These are phyloP conservation scores for Holocentrus rufus DNA, from an alignment of 2,797 vertebrate species.

Conservation along the genomic window DNA sequence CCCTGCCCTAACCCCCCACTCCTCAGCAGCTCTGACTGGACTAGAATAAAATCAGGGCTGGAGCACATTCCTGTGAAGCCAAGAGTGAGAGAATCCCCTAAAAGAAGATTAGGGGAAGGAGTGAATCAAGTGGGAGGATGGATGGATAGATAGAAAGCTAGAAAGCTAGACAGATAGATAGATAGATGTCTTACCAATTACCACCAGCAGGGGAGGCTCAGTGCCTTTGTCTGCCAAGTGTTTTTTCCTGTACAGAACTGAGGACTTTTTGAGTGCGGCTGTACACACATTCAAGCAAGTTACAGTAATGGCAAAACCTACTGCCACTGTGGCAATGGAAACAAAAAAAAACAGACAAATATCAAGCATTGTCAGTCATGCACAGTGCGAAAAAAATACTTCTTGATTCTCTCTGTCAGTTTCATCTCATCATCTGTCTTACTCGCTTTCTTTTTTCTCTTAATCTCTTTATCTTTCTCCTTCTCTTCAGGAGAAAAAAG, in stretches of 20 bases:
- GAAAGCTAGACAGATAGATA: not conserved
- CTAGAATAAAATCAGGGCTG: constrained; percentile 18
- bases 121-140: not conserved
- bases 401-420: too few relatives aligned
- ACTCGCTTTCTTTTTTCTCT: not conserved
- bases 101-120: constrained; percentile 14
- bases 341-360: not conserved
- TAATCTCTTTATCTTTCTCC: too few relatives aligned
- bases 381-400: too few relatives aligned
- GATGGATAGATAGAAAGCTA: not conserved
- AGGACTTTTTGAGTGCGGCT: constrained; percentile 2
- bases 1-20: constrained; percentile 23
- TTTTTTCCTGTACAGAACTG: too few relatives aligned
- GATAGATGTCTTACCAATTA: not conserved
- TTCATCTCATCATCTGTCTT: not conserved
- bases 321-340: not conserved
- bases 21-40: constrained; percentile 4
- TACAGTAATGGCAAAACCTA: constrained; percentile 16
- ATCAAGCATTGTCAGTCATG: not conserved
- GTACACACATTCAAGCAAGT: constrained; percentile 16
- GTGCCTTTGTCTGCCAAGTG: constrained; percentile 3
- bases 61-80: constrained; percentile 50
- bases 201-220: constrained; percentile 42
- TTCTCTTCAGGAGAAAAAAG: too few relatives aligned
- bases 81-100: constrained; percentile 41